phyloP scores from a whole-genome alignment of 1,140 invertebrate genomes.

The Scaptomyza graminum region DNA sequence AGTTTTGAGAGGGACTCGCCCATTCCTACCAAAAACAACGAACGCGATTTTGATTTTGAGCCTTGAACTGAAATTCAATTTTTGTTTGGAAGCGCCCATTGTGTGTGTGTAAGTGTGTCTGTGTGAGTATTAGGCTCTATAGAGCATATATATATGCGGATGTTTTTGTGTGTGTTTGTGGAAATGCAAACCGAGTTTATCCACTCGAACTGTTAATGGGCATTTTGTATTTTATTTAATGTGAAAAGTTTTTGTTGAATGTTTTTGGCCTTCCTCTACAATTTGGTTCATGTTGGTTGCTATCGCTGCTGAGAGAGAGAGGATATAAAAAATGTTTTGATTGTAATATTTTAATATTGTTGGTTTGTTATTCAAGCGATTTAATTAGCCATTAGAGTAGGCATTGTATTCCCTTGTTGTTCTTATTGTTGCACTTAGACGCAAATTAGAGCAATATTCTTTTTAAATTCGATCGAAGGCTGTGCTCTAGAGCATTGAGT shows the following conservation, averaged over 20 bases:
- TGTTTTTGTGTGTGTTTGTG: constrained; percentile 38
- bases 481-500: neutral
- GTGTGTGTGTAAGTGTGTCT: constrained; percentile 26
- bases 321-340: constrained; percentile 64
- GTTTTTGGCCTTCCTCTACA: constrained; percentile 58
- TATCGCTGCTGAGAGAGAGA: constrained; percentile 5
- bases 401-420: constrained; percentile 11
- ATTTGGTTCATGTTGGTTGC: constrained; percentile 6
- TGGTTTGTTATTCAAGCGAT: constrained; percentile 75
- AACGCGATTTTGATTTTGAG: constrained; percentile 78
- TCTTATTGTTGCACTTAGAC: constrained; percentile 61
- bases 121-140: constrained; percentile 7
- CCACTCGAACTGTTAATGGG: constrained; percentile 82
- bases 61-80: constrained; percentile 77
- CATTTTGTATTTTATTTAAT: constrained; percentile 83
- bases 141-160: constrained; percentile 8
- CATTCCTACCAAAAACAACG: constrained; percentile 30
- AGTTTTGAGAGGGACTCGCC: constrained; percentile 28
- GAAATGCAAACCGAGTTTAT: constrained; percentile 78
- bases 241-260: constrained; percentile 77
- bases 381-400: constrained; percentile 75
- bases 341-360: constrained; percentile 82
- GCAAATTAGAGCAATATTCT: constrained; percentile 71
- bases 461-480: constrained; percentile 14
- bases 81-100: constrained; percentile 58